These are phyloP conservation scores for Platyrinchus mystaceus DNA, from an alignment of 2,797 vertebrate genomes.

Conservation along the genomic window DNA sequence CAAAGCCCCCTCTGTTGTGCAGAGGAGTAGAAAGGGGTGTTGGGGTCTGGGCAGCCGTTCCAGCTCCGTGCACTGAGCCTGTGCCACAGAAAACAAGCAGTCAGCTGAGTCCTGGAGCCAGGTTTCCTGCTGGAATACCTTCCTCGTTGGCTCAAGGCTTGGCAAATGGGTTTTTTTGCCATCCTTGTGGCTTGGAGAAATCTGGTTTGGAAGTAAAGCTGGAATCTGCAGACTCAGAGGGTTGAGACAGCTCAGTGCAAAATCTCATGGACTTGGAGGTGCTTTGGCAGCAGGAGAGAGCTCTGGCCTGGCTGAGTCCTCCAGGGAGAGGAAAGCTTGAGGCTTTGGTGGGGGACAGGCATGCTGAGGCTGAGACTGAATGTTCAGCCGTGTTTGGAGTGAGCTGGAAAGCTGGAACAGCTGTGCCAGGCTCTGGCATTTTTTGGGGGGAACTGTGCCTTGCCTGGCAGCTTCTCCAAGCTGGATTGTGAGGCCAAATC, in stretches of 20 bases:
- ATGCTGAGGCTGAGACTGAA: not conserved
- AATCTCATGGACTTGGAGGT: not conserved
- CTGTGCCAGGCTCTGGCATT: not conserved
- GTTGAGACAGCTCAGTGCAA: not conserved
- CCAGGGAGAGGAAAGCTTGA: rapidly evolving
- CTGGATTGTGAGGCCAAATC: not conserved
- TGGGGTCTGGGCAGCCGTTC: rapidly evolving
- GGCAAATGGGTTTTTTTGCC: not conserved
- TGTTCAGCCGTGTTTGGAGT: rapidly evolving
- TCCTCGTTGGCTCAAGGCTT: not conserved
- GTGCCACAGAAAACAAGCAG: not conserved
- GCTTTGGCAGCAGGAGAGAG: not conserved
- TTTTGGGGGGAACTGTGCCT: rapidly evolving
- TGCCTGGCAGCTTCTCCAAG: not conserved
- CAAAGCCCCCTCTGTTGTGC: not conserved
- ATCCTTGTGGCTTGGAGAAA: not conserved
- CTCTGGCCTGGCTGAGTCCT: not conserved
- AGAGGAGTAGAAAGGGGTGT: not conserved
- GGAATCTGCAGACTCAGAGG: not conserved
- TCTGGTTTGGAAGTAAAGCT: not conserved
- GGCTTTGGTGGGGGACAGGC: not conserved
- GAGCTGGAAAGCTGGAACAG: not conserved
- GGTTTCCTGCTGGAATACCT: not conserved
- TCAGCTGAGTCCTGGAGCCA: not conserved
- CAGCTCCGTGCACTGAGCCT: not conserved